These are phyloP conservation scores for Camponotus floridanus DNA, from an alignment of 1,140 invertebrate species.

Conservation along the genomic window DNA sequence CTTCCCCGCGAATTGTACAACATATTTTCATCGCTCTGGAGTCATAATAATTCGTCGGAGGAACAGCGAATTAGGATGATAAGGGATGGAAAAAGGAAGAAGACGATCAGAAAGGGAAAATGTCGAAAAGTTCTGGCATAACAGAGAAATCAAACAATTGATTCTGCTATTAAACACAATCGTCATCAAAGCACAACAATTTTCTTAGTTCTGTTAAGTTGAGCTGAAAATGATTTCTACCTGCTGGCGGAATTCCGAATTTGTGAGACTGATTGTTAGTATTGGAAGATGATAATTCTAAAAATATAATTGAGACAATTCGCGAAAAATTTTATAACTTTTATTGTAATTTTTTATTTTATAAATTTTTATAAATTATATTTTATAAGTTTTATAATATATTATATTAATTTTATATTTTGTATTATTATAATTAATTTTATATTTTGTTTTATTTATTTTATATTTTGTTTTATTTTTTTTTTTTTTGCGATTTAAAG, in stretches of 20 bases:
- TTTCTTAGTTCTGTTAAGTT: slow-evolving; percentile 53
- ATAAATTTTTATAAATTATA: too few relatives aligned
- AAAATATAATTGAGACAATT: neutral
- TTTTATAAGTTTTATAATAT: too few relatives aligned
- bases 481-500: neutral
- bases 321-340: neutral
- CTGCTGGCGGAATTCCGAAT: slow-evolving; percentile 73
- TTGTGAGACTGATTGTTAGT: slow-evolving; percentile 67
- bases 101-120: slow-evolving; percentile 40
- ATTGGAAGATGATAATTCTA: slow-evolving; percentile 4
- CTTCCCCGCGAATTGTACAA: slow-evolving; percentile 61
- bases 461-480: too few relatives aligned
- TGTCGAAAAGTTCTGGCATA: slow-evolving; percentile 64
- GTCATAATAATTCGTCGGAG: slow-evolving; percentile 65
- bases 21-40: slow-evolving; percentile 57
- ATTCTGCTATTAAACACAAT: slow-evolving; percentile 60
- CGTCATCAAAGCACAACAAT: slow-evolving; percentile 51
- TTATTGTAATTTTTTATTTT: neutral
- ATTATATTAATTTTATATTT: too few relatives aligned
- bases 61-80: slow-evolving; percentile 62
- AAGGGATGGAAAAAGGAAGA: neutral
- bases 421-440: too few relatives aligned
- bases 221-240: slow-evolving; percentile 58
- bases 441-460: too few relatives aligned
- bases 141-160: slow-evolving; percentile 71